Evolutionary conservation across 2,888 invertebrate species (phyloP), one percentile per base, ranked within the genome.

Genomic region (Chironomus tentans): DNA sequence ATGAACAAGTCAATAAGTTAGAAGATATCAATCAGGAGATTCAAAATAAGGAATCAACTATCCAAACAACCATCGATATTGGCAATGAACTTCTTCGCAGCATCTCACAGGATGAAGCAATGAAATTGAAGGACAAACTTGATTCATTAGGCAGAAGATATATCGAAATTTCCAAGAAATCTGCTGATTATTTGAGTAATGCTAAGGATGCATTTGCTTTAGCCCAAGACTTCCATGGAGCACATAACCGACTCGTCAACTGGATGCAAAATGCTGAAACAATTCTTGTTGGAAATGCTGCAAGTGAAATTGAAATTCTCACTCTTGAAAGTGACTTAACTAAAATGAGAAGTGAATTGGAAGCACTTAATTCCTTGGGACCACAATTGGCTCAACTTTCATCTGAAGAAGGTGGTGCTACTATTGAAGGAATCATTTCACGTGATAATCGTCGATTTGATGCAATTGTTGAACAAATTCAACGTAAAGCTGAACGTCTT

Each of bases 251-350:
- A 70, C 85, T 98, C 13, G 90, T 94, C 71, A 94, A 96, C 79
- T 98, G 98, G 97, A 93, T 98, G 92, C 90, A 94, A 78, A 91
- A 89, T 4, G 95, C 98, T 0, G 98, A 98, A 82, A 88, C 91
- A 0, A 91, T 93, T 76, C 84, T 98, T 13, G 92, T 95, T 79
- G 90, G 93, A 0, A 92, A 95, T 75, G 97, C 98, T 79, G 92
- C 95, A 0, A 88, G 90, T 1, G 97, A 97, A 80, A 92, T 92
- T 46, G 94, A 94, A 80, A 92, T 95, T 73, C 86, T 92, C 77
- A 87, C 94, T 0, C 85, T 98, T 56, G 95, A 97, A 81, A 87
- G 91, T 18, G 96, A 97, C 81, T 87, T 94, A 28, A 90, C 91
- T 77, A 94, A 95, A 82, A 92, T 92, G 84, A 88, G 96, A 50